A percentile compares a stretch with the other conserved stretches of the same genome.
Evolutionary conservation across 2,888 invertebrate genomes (phyloP).

Genomic region (Netelia inedita): DNA sequence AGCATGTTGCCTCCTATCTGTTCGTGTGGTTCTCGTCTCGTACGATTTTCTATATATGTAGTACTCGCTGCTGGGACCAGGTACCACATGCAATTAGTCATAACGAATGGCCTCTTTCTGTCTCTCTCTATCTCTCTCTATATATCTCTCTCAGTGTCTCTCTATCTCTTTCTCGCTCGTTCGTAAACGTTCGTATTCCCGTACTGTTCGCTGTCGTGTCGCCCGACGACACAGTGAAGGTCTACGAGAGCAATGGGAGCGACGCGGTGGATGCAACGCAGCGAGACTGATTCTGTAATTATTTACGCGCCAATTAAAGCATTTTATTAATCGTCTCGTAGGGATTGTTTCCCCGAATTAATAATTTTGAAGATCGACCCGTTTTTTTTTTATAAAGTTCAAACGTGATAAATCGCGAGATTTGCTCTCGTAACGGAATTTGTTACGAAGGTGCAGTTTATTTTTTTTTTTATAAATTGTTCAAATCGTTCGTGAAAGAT

Average conservation of each 20-base stretch:
- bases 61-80: constrained; percentile 26
- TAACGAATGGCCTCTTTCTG: constrained; percentile 65
- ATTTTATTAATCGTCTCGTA: constrained; percentile 16
- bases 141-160: neutral
- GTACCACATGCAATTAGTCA: constrained; percentile 70
- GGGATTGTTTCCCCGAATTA: neutral
- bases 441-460: no score
- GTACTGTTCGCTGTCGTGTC: constrained; percentile 19
- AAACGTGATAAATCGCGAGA: no score
- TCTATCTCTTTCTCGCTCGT: constrained; percentile 3
- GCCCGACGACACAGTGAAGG: constrained; percentile 4
- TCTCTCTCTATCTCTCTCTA: constrained; percentile 33
- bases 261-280: neutral
- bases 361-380: neutral
- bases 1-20: constrained; percentile 9
- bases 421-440: no score
- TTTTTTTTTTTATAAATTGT: neutral
- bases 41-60: constrained; percentile 5
- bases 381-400: neutral
- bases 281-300: neutral
- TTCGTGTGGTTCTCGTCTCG: constrained; percentile 3
- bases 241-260: constrained; percentile 3
- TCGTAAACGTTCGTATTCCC: constrained; percentile 53
- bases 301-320: constrained; percentile 13
- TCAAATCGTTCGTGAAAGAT: neutral